These are phyloP conservation scores for Ophiothrix spiculata DNA, from an alignment of 35 echinoderm and acorn worm genomes.

Conservation along the genomic window DNA sequence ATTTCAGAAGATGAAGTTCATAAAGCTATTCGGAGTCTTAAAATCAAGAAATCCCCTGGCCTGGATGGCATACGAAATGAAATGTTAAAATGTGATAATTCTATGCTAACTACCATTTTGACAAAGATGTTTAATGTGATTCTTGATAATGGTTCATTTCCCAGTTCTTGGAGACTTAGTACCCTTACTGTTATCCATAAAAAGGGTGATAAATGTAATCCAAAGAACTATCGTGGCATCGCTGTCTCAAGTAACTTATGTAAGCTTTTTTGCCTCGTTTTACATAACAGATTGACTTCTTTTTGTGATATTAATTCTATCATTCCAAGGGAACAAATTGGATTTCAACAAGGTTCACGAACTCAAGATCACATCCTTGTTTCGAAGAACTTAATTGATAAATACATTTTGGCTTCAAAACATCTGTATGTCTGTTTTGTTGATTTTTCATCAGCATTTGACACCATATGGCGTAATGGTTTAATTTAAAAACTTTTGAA, in stretches of 20 bases:
- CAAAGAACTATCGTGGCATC: neutral
- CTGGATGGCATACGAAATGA: neutral
- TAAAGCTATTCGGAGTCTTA: neutral
- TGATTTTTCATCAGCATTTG: conserved; percentile 13
- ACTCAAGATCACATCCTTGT: neutral
- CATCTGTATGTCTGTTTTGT: conserved; percentile 8
- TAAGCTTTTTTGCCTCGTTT: too few species aligned
- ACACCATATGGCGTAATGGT: neutral
- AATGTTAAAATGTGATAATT: neutral
- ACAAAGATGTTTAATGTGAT: neutral
- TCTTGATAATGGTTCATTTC: neutral
- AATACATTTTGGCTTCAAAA: neutral
- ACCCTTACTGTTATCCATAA: neutral
- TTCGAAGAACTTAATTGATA: neutral
- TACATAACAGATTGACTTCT: too few species aligned
- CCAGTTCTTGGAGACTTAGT: neutral
- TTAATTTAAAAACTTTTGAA: neutral
- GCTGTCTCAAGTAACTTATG: too few species aligned
- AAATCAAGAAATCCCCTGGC: neutral
- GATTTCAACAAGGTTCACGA: neutral
- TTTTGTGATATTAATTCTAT: too few species aligned
- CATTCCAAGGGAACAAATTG: too few species aligned
- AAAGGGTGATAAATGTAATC: neutral
- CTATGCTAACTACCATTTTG: neutral
- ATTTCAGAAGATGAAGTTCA: neutral